Base-by-base conservation (phyloP, 2,888 invertebrate genomes). In the Drosophila multiciliata region DNA sequence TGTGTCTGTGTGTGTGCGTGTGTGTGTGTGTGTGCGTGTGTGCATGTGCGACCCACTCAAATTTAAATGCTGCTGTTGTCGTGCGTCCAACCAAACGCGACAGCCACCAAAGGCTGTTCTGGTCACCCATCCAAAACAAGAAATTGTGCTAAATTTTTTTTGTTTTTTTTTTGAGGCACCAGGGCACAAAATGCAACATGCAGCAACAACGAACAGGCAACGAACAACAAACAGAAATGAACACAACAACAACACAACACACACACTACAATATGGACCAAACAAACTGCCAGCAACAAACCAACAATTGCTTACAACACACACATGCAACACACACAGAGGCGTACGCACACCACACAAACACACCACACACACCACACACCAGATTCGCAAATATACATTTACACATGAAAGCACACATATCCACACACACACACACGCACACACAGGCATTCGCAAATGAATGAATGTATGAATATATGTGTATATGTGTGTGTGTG, bases 51-150 rank as follows among this genome's bases (percentile, higher is more conserved):
- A 63, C 62, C 64, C 58, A 83, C 86, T 83, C 77, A 85, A 82
- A 83, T 89, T 78, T 81, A 65, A 78, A 70, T 74, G 77, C 84
- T 85, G 90, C 73, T 89, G 80, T 85, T 89, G 84, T 89, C 90
- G 75, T 89, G 74, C 70, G 69, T 61, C 80, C 83, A 68, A 82
- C 85, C 85, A 71, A 88, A 87, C 68, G 83, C 74, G 83, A 67
- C 72, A 76, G 73, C 73, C 75, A 59, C 45, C 75, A 73, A 73
- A 64, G 55, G 74, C 72, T 69, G 61, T 54, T 61, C 40, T 75
- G 79, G 80, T 69, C 67, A 71, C 69, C 69, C 80, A 68, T 58
- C 60, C 79, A 71, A 82, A 89, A 87, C 77, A 84, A 84, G 89
- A 87, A 87, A 89, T 85, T 87, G 85, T 78, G 82, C 1, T 0